Conservation (phyloP, 2,888 invertebrate species). For the Euspilapteryx auroguttella region DNA sequence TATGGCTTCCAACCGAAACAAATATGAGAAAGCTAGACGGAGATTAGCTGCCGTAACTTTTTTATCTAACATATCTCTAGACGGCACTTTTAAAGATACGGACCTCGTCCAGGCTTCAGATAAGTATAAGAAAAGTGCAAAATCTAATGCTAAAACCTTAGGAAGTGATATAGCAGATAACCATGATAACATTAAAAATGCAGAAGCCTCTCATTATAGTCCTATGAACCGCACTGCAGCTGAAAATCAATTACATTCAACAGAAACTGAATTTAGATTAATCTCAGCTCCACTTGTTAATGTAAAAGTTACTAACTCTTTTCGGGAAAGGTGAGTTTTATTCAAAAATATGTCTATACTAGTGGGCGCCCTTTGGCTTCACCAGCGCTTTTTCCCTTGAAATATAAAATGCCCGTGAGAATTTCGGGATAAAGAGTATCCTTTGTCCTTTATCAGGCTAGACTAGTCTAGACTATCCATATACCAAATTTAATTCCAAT, state of each 20-base stretch:
- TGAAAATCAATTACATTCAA: slow-evolving; percentile 68
- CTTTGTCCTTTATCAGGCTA: no score
- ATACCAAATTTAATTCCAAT: no score
- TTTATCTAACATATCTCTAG: slow-evolving; percentile 92
- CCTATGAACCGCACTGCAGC: slow-evolving; percentile 23
- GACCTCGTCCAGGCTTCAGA: slow-evolving; percentile 28
- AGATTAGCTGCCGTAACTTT: slow-evolving; percentile 92
- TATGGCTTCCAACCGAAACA: slow-evolving; percentile 20
- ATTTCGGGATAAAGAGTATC: no score
- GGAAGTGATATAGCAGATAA: no score
- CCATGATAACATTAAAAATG: no score
- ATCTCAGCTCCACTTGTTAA: slow-evolving; percentile 67
- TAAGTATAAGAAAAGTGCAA: slow-evolving; percentile 17
- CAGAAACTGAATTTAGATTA: slow-evolving; percentile 73
- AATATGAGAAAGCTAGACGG: slow-evolving; percentile 73
- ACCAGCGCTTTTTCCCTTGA: no score
- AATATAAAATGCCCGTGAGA: no score
- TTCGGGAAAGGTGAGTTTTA: slow-evolving; percentile 67
- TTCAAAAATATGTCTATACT: no score
- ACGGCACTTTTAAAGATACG: slow-evolving; percentile 82
- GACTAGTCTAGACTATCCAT: no score
- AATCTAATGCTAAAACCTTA: slow-evolving; percentile 12
- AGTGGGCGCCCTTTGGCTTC: no score
- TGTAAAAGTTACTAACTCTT: slow-evolving; percentile 27
- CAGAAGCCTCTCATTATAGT: slow-evolving; percentile 30